Conservation (phyloP, 2,888 invertebrate genomes). For the Lycia hirtaria region DNA sequence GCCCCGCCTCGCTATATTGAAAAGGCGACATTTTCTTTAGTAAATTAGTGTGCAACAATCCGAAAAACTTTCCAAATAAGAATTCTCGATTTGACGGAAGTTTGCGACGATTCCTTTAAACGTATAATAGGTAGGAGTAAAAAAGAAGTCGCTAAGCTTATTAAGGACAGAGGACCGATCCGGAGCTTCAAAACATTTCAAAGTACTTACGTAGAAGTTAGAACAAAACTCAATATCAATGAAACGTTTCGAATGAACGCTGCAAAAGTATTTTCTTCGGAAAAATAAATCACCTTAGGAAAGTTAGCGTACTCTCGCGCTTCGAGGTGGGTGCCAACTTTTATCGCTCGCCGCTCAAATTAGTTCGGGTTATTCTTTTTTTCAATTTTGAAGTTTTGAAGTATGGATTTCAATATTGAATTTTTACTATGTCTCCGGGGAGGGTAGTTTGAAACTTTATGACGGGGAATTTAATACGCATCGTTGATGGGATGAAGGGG, state of each 20-base stretch:
- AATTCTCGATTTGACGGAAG: slow-evolving; percentile 54
- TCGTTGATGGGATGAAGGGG: slow-evolving; percentile 37
- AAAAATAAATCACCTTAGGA: slow-evolving; percentile 78
- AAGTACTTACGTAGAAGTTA: slow-evolving; percentile 71
- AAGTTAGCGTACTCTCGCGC: slow-evolving; percentile 70
- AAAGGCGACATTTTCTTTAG: slow-evolving; percentile 58
- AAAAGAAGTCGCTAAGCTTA: slow-evolving; percentile 62
- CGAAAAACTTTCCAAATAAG: slow-evolving; percentile 59
- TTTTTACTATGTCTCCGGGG: slow-evolving; percentile 70
- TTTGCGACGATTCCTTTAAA: slow-evolving; percentile 55
- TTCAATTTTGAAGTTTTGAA: slow-evolving; percentile 73
- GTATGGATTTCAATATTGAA: slow-evolving; percentile 81
- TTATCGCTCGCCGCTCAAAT: slow-evolving; percentile 75
- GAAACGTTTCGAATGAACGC: slow-evolving; percentile 69
- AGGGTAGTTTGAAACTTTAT: slow-evolving; percentile 52
- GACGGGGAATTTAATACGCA: slow-evolving; percentile 59
- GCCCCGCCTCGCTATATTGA: slow-evolving; percentile 48
- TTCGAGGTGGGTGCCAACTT: slow-evolving; percentile 72
- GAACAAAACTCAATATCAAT: slow-evolving; percentile 80
- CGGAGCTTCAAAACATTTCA: slow-evolving; percentile 65
- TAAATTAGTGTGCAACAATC: slow-evolving; percentile 69
- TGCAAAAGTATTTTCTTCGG: slow-evolving; percentile 70
- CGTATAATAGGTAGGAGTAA: slow-evolving; percentile 64
- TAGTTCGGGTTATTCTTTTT: slow-evolving; percentile 69
- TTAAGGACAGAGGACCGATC: slow-evolving; percentile 66